Evolutionary conservation across 2,797 vertebrate genomes (phyloP), one percentile per base, ranked within the genome.

Genomic region (Crax fasciolata): DNA sequence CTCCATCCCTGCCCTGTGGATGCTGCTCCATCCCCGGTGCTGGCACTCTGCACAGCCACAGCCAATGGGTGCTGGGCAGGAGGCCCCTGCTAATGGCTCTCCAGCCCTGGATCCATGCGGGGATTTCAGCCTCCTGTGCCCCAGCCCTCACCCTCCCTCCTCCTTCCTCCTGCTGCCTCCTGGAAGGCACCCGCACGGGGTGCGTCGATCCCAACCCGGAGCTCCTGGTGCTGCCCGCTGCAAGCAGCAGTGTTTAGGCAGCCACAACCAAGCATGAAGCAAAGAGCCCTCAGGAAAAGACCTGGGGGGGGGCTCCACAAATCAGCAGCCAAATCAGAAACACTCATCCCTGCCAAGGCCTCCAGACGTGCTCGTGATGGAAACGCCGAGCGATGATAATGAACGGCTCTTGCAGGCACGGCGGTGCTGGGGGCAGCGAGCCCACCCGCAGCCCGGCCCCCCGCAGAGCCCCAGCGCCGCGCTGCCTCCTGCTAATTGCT

Each of bases 311-410:
- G 77, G 77, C 88, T 72, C 80, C 84, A 68, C 84, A 71, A 27
- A 41, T 28, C 73, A n/a, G 38, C 12, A 46, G 6, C 52, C 18
- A 14, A 43, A 43, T 14, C 39, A 41, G 38, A 20, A 43, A 28
- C 8, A 12, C 61, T 43, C 39, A 20, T 63, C 80, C 24, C 21
- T 17, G 88, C 95, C 3, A 74, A 70, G 59, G 84, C 90, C 95
- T 35, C 8, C 3, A 28, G 94, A 58, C 62, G 55, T 16, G 3
- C 25, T 10, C 8, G 3, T 80, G 93, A 92, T 72, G 71, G 27
- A 89, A 95, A 96, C 65, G 52, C 7, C 0, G 90, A 94, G 94
- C 57, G 89, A 90, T 90, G 16, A 96, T 84, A 93, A 96, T 85
- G 94, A 95, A 96, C 77, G 93, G 86, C 52, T 88, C 72, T 94